These are phyloP conservation scores for Eristalis pertinax DNA, from an alignment of 2,888 invertebrate genomes.

Conservation along the genomic window DNA sequence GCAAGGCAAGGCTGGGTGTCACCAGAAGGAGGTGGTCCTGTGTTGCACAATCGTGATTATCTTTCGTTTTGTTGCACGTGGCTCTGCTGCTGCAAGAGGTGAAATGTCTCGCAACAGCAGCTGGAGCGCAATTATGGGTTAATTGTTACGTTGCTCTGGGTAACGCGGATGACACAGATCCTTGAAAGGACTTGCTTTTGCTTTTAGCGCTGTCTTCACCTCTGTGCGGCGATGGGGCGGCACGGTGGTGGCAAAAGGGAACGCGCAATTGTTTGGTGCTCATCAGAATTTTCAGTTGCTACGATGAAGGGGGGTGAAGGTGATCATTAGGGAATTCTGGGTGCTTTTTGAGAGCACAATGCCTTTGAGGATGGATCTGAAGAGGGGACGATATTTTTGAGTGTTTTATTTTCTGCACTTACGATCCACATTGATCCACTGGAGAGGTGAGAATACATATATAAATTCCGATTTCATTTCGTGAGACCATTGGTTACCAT, in stretches of 20 bases:
- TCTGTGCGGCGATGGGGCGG: background rate
- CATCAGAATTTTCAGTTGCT: background rate
- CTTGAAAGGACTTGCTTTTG: background rate
- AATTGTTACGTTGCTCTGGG: slow-evolving; percentile 38
- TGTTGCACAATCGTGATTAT: slow-evolving; percentile 63
- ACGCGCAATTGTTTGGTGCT: background rate
- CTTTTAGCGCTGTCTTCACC: background rate
- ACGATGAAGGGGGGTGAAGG: background rate
- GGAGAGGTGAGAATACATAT: too few species aligned
- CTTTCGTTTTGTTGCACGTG: slow-evolving; percentile 47
- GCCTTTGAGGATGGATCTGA: too few species aligned
- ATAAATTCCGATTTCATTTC: too few species aligned
- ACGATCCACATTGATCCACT: too few species aligned
- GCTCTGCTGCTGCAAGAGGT: background rate
- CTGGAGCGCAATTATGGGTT: slow-evolving; percentile 29
- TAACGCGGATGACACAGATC: slow-evolving; percentile 8
- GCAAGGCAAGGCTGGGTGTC: slow-evolving; percentile 19
- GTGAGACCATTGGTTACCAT: too few species aligned
- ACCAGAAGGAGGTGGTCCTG: background rate
- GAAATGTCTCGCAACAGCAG: slow-evolving; percentile 8
- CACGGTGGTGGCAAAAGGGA: background rate
- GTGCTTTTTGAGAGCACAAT: too few species aligned
- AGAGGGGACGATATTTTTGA: too few species aligned
- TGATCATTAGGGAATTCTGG: background rate
- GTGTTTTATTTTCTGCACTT: too few species aligned